These are phyloP conservation scores for Tanytarsus gracilentus DNA, from an alignment of 2,888 invertebrate genomes.

Conservation along the genomic window DNA sequence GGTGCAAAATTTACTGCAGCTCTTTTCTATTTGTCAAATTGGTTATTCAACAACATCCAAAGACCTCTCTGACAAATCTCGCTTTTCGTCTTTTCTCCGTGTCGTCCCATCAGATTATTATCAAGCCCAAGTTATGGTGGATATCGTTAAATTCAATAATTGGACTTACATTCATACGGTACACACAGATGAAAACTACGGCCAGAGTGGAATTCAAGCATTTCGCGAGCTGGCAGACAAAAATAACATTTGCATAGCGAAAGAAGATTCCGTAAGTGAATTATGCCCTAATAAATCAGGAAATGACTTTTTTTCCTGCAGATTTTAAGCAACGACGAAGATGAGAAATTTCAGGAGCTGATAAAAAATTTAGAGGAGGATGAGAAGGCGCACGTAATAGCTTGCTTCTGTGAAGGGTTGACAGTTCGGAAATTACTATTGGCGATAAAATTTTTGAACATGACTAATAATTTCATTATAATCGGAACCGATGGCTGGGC, in stretches of 20 bases:
- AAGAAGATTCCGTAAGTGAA: slow-evolving; percentile 49
- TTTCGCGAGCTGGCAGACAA: slow-evolving; percentile 60
- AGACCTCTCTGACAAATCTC: slow-evolving; percentile 63
- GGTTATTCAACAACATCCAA: slow-evolving; percentile 69
- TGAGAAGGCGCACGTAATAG: slow-evolving; percentile 51
- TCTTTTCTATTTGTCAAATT: slow-evolving; percentile 57
- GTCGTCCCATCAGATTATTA: slow-evolving; percentile 70
- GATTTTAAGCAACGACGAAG: slow-evolving; percentile 48
- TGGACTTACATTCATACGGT: slow-evolving; percentile 73
- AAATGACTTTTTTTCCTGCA: slow-evolving; percentile 1
- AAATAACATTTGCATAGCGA: slow-evolving; percentile 61
- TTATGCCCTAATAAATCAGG: neutral
- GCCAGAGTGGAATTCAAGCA: slow-evolving; percentile 64
- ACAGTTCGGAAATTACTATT: slow-evolving; percentile 57
- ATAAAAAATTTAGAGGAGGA: slow-evolving; percentile 49
- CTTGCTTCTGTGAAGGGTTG: slow-evolving; percentile 72
- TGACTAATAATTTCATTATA: slow-evolving; percentile 53
- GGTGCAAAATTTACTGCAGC: slow-evolving; percentile 64
- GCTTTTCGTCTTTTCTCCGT: slow-evolving; percentile 66
- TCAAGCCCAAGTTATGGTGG: slow-evolving; percentile 65
- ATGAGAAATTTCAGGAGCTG: slow-evolving; percentile 49
- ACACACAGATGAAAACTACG: slow-evolving; percentile 66
- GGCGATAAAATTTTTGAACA: slow-evolving; percentile 50
- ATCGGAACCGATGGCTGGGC: slow-evolving; percentile 72
- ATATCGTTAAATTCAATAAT: slow-evolving; percentile 55